Base-by-base conservation (phyloP, 2,888 invertebrate species). In the Trichopria drosophilae region DNA sequence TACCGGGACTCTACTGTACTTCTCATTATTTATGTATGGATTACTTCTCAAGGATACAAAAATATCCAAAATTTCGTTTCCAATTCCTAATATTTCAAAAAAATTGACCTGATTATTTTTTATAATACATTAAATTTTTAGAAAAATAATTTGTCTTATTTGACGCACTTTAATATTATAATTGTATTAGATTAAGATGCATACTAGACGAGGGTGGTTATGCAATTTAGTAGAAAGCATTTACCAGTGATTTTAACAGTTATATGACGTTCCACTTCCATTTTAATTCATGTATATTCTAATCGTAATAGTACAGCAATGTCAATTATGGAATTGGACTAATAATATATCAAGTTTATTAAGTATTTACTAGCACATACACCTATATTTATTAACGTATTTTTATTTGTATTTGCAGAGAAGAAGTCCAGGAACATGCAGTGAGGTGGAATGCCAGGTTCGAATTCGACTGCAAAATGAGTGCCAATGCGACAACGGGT, bases 391-490 rank as follows among this genome's bases (percentile, higher is more conserved):
- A 9, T 5, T 18, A 20, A 19, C 19, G n/a, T 16, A 31, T 47
- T 28, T 45, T 28, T 13, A 48, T 41, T 31, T 29, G 48, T 58
- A n/a, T n/a, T n/a, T 81, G 6, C 79, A 95, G 95, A 70, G 90
- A 92, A 79, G 94, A 95, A 79, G 95, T 97, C 57, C 84, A 85
- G 64, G 91, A 94, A 76, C 95, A 97, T 81, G 85, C 88, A 62
- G 96, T 97, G 67, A 85, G 87, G 77, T 97, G 97, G 96, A 87
- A 88, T 76, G 88, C 89, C 54, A 85, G 85, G 69, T 96, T 94
- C 79, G 85, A 86, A 67, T 97, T 98, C 78, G 86, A 87, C 59
- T 96, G 95, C 82, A 95, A 96, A 80, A 96, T 98, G 91, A 88
- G 91, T 74, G 95, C 96, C 60, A 95, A 93, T 79, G 92, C 93